These are phyloP conservation scores for Antheraea pernyi DNA, from an alignment of 1,140 invertebrate species.

Conservation along the genomic window DNA sequence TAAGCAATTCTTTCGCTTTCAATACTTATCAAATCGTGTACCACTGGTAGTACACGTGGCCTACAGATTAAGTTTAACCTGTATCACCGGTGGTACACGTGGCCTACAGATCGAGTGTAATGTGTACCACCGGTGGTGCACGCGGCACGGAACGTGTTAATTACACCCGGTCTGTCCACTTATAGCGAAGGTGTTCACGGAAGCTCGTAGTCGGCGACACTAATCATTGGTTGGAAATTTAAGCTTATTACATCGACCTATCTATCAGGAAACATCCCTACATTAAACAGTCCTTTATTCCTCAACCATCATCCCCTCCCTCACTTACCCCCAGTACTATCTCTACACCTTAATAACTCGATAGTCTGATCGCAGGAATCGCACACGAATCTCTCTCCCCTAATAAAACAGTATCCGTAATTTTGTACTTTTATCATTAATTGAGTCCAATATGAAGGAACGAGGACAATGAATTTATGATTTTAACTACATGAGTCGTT, in stretches of 20 bases:
- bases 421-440: slow-evolving; percentile 8
- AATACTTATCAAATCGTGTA: too few relatives aligned
- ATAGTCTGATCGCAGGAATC: too few relatives aligned
- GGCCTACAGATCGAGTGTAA: too few relatives aligned
- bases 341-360: too few relatives aligned
- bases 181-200: neutral
- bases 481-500: too few relatives aligned
- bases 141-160: neutral
- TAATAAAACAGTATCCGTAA: neutral
- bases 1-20: neutral
- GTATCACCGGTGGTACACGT: too few relatives aligned
- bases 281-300: neutral
- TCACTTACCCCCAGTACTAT: too few relatives aligned
- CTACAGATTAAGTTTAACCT: too few relatives aligned
- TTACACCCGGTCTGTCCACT: neutral
- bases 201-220: neutral
- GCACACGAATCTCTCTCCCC: too few relatives aligned
- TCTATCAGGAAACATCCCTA: neutral
- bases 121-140: too few relatives aligned
- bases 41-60: too few relatives aligned
- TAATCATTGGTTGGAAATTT: neutral
- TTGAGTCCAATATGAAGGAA: slow-evolving; percentile 26
- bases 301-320: too few relatives aligned
- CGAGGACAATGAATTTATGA: slow-evolving; percentile 29
- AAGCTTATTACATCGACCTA: neutral